Percentiles rank a stretch among this genome's conserved stretches.
Evolutionary conservation across 1,140 invertebrate genomes (phyloP).

Genomic region (Drosophila santomea): DNA sequence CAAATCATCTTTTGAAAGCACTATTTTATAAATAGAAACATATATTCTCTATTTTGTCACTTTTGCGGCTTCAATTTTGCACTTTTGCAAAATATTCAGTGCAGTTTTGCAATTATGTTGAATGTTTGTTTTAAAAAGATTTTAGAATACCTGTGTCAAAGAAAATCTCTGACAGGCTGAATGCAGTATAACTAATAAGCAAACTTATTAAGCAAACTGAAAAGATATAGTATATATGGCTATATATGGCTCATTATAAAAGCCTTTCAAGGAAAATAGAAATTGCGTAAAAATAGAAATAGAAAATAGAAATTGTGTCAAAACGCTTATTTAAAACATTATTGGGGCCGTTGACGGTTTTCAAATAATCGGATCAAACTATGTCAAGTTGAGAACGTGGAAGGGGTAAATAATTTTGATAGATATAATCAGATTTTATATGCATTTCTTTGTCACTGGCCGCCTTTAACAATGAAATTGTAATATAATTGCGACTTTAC

Average conservation of each 20-base stretch:
- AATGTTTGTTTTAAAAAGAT: constrained; percentile 17
- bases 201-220: constrained; percentile 30
- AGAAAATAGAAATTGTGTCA: constrained; percentile 17
- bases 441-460: constrained; percentile 39
- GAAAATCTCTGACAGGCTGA: constrained; percentile 16
- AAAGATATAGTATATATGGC: not conserved
- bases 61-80: constrained; percentile 8
- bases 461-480: constrained; percentile 26
- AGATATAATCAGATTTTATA: constrained; percentile 11
- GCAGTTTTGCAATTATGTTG: constrained; percentile 11
- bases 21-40: constrained; percentile 29
- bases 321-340: not conserved
- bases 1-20: constrained; percentile 1
- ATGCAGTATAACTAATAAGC: constrained; percentile 3
- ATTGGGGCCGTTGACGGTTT: constrained; percentile 31
- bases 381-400: constrained; percentile 38
- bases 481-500: constrained; percentile 9
- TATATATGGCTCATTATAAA: constrained; percentile 4
- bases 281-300: constrained; percentile 6
- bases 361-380: constrained; percentile 40
- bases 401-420: constrained; percentile 7
- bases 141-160: constrained; percentile 2
- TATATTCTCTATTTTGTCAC: constrained; percentile 22
- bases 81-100: not conserved
- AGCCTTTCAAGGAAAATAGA: constrained; percentile 23